phyloP scores from a whole-genome alignment of 2,888 invertebrate species.

The Proisotoma minuta region DNA sequence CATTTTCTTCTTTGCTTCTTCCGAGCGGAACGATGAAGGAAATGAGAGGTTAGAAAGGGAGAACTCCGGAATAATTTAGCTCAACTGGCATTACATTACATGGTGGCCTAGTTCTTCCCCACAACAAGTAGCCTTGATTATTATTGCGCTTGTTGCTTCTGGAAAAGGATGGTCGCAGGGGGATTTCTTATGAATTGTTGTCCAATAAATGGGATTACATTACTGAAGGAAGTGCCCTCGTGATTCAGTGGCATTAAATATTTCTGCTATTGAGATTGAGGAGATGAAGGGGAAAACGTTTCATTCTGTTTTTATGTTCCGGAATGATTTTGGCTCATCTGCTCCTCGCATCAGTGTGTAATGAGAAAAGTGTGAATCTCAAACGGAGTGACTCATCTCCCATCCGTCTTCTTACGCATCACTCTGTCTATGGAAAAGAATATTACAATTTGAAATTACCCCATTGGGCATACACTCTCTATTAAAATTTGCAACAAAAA shows the following conservation, averaged over 20 bases:
- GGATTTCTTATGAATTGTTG: conserved; percentile 17
- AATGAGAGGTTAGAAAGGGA: too few species aligned
- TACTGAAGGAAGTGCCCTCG: conserved; percentile 1
- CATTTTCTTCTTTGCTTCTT: not conserved
- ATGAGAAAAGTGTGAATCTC: conserved; percentile 24
- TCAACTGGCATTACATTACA: too few species aligned
- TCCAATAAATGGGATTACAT: conserved; percentile 17
- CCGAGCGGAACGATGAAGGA: too few species aligned
- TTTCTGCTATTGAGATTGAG: not conserved
- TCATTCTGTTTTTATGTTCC: conserved; percentile 2
- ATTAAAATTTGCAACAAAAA: too few species aligned
- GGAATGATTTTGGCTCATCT: conserved; percentile 11
- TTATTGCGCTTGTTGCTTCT: conserved; percentile 4
- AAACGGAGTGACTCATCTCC: conserved; percentile 10
- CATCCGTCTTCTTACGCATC: not conserved
- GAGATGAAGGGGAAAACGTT: not conserved
- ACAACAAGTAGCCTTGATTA: too few species aligned
- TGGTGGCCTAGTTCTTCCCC: too few species aligned
- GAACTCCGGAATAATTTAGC: too few species aligned
- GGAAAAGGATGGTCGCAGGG: conserved; percentile 10
- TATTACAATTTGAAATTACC: too few species aligned
- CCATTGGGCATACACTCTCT: too few species aligned
- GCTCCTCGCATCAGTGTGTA: not conserved
- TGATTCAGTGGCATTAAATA: conserved; percentile 2
- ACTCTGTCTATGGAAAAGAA: too few species aligned